Evolutionary conservation across 2,797 vertebrate species (phyloP), one percentile per base, ranked within the genome.

Genomic region (Kryptopterus vitreolus): DNA sequence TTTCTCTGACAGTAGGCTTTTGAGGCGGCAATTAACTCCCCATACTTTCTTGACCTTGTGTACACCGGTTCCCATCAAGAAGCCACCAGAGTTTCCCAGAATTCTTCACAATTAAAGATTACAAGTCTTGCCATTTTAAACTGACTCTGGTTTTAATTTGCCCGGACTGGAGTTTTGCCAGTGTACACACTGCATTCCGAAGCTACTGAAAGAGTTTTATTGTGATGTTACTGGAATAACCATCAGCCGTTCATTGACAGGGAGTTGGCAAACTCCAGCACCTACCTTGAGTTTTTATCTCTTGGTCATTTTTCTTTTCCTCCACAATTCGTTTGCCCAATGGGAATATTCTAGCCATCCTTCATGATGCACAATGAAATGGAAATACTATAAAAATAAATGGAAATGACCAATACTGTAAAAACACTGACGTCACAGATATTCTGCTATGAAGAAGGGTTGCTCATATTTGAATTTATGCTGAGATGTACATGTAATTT

Each of bases 11-110:
- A 84, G 68, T 43, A 66, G 58, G 81, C 63, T 81, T 76, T 71
- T 53, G 69, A 62, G 81, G 53, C 63, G 61, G 52, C 81, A 87
- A 81, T 86, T 85, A 85, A 81, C 63, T 38, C 57, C 20, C 84
- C 46, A 11, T 53, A 71, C 74, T 55, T 57, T 68, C 50, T 13
- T 75, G 76, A 84, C 85, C 78, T 77, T 74, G 50, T 66, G 59
- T 46, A 74, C 55, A 13, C 65, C 72, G 59, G 38, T 77, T 80
- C 50, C 13, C 16, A 77, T 31, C 24, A 71, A 52, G 72, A 57
- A 77, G 59, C 72, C 76, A 73, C 33, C 65, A 50, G 38, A 43
- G 55, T 26, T 11, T 38, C 53, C 74, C 50, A 81, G 31, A 76
- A 78, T 68, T 16, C 20, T 29, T 73, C 48, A 57, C 69, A 85